Evolutionary conservation across 2,797 vertebrate genomes (phyloP).

Genomic region (Hoplostethus atlanticus): DNA sequence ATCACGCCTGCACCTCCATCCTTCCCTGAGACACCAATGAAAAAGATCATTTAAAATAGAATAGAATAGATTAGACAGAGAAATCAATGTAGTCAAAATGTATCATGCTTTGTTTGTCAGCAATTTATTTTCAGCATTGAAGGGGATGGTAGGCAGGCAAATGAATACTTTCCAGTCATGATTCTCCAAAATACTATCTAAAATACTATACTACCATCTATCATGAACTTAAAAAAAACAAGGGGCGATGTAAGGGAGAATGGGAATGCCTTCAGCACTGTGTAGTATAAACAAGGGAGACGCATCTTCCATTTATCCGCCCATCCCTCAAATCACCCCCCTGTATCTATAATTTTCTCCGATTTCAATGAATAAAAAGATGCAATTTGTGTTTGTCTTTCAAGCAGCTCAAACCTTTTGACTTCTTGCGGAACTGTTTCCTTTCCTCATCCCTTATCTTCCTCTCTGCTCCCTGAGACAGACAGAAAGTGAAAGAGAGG

Average conservation of each 20-base stretch:
- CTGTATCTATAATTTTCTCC: neutral
- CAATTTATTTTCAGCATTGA: neutral
- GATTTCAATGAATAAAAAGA: neutral
- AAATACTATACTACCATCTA: neutral
- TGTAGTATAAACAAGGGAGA: neutral
- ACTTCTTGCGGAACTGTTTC: conserved; percentile 96
- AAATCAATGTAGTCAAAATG: neutral
- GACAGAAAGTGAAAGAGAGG: neutral
- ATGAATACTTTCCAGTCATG: neutral
- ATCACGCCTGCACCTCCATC: conserved; percentile 73
- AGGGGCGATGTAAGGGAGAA: neutral
- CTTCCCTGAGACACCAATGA: conserved; percentile 69
- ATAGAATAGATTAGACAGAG: neutral
- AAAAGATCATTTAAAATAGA: neutral
- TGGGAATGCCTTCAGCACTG: neutral
- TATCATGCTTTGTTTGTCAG: neutral
- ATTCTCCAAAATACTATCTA: neutral
- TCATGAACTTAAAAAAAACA: too few species aligned
- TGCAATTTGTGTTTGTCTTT: neutral
- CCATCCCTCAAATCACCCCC: neutral
- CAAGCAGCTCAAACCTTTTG: conserved; percentile 83
- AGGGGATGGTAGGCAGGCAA: too few species aligned
- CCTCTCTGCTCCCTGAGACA: conserved; percentile 93
- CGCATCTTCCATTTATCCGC: neutral
- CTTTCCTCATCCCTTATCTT: conserved; percentile 98